Base-by-base conservation (phyloP, 2,113 vertebrate genomes). In the Eurystomus gularis region DNA sequence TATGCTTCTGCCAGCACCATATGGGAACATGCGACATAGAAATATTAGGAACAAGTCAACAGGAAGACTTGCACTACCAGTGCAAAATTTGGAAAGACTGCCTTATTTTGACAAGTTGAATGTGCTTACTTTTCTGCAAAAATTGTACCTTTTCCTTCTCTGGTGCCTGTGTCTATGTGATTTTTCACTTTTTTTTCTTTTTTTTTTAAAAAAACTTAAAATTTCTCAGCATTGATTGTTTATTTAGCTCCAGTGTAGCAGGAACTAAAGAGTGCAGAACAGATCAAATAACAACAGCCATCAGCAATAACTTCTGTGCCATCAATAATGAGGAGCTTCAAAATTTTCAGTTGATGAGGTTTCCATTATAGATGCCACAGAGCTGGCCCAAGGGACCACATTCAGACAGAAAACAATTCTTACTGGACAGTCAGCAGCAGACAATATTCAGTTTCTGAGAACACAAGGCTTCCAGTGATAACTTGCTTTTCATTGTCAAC, bases 231-330 rank as follows among this genome's bases (percentile, higher is more conserved):
- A 25, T 4, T 69, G 37, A 54, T 54, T 17, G 15, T 42, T 73
- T 35, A 52, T 66, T 77, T 35, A 88, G 64, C 60, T 71, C 29
- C 68, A 71, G 42, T 33, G 33, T 37, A 62, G 82, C 51, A 75
- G 71, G 78, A 93, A 85, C 28, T 65, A 91, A 64, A 25, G 64
- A 72, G 35, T 7, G 37, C 35, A 77, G 64, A 69, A 62, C 0
- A 90, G 91, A 78, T 90, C 76, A 68, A 88, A 35, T 76, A 57
- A 90, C 72, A 84, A 82, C 76, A 88, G 76, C 42, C 82, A 86
- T 71, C 51, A 94, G 85, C 88, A 95, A 11, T 46, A 92, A 90
- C 18, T 90, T 42, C 62, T 33, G 62, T 33, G 54, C 49, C 33
- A 83, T 70, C 85, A 96, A 61, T 76, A 94, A 82, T 0, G 2